Percentiles rank a stretch among this genome's conserved stretches.
Evolutionary conservation across 1,140 invertebrate genomes (phyloP).

Genomic region (Pinna nobilis): DNA sequence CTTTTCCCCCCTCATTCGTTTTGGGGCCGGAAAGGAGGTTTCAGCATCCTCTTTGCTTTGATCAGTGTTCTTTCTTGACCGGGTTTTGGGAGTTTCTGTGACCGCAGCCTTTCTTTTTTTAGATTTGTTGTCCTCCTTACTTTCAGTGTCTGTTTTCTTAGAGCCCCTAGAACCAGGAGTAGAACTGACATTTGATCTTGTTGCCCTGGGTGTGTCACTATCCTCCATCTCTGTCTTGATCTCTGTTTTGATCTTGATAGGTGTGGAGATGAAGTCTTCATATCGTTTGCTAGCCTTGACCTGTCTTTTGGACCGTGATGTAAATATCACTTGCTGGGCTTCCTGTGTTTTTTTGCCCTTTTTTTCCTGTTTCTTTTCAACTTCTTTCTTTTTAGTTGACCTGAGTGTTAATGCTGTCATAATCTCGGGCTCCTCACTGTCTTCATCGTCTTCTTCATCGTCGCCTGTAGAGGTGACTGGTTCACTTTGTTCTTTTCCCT

Average conservation of each 20-base stretch:
- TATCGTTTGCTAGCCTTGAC: conserved; percentile 12
- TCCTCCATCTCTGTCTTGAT: not conserved
- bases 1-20: not conserved
- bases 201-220: too few species aligned
- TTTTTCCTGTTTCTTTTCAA: too few species aligned
- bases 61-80: not conserved
- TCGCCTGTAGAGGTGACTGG: not conserved
- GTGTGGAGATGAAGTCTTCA: conserved; percentile 1
- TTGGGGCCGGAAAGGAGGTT: not conserved
- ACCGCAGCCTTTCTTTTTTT: not conserved
- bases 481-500: conserved; percentile 2
- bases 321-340: not conserved
- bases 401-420: not conserved
- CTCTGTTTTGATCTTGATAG: not conserved
- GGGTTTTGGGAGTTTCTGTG: not conserved
- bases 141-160: too few species aligned
- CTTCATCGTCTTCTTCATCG: not conserved
- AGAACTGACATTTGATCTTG: too few species aligned
- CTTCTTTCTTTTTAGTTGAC: too few species aligned
- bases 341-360: too few species aligned
- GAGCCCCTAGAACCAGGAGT: too few species aligned
- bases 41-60: conserved; percentile 26
- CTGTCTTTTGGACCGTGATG: conserved; percentile 10
- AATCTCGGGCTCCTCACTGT: not conserved
- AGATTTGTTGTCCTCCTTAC: conserved; percentile 1